These are phyloP conservation scores for Oscheius sp. DNA, from an alignment of 2,888 invertebrate genomes.

Conservation along the genomic window DNA sequence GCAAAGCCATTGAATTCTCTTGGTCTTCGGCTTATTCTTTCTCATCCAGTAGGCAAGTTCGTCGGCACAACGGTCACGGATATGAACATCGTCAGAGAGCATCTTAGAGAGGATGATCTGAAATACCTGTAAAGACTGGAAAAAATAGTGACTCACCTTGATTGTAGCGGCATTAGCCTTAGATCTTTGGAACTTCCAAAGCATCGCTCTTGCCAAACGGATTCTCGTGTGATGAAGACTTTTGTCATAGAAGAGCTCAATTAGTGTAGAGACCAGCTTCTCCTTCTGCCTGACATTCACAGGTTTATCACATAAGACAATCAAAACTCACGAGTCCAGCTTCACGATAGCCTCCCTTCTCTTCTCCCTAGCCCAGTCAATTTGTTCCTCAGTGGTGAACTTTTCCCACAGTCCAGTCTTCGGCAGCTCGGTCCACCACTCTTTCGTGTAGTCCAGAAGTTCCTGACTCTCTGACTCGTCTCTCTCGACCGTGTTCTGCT, in stretches of 20 bases:
- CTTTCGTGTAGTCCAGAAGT: slow-evolving; percentile 11
- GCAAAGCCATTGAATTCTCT: slow-evolving; percentile 38
- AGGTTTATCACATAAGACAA: neutral
- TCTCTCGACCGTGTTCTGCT: slow-evolving; percentile 16
- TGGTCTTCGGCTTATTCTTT: slow-evolving; percentile 53
- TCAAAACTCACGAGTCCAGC: neutral
- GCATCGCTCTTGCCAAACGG: slow-evolving; percentile 43
- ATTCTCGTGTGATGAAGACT: slow-evolving; percentile 42
- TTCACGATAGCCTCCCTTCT: slow-evolving; percentile 5
- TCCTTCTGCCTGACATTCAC: slow-evolving; percentile 14
- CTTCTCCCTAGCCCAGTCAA: slow-evolving; percentile 27
- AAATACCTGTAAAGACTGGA: neutral
- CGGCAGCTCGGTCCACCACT: slow-evolving; percentile 24
- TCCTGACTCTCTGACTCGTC: slow-evolving; percentile 3
- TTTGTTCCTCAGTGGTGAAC: slow-evolving; percentile 19
- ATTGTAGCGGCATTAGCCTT: slow-evolving; percentile 42
- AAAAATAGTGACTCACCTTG: neutral
- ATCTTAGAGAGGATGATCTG: slow-evolving; percentile 43
- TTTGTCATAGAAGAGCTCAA: slow-evolving; percentile 30
- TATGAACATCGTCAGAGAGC: slow-evolving; percentile 42
- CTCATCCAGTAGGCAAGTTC: slow-evolving; percentile 48
- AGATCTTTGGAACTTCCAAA: slow-evolving; percentile 38
- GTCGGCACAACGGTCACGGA: slow-evolving; percentile 42
- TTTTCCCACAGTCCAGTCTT: slow-evolving; percentile 26
- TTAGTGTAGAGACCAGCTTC: slow-evolving; percentile 24